These are phyloP conservation scores for Poeciliopsis retropinna DNA, from an alignment of 2,113 vertebrate genomes.

Conservation along the genomic window DNA sequence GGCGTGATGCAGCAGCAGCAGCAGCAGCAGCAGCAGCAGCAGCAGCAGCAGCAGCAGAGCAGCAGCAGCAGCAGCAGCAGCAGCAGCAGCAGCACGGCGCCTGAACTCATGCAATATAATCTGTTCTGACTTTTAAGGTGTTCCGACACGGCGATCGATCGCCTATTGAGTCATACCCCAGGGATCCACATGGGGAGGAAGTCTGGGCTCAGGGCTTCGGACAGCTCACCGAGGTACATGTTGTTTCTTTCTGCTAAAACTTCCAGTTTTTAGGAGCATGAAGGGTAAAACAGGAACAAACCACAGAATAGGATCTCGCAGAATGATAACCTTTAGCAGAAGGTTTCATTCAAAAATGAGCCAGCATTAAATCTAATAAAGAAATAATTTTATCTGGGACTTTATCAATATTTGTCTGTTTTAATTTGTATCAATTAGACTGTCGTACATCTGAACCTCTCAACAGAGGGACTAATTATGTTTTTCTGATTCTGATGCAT, in stretches of 20 bases:
- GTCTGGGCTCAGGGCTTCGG: conserved; percentile 86
- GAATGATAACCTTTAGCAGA: neutral
- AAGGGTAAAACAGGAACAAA: neutral
- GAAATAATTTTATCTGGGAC: too few species aligned
- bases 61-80: too few species aligned
- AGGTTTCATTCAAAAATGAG: too few species aligned
- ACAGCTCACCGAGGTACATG: conserved; percentile 86
- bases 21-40: too few species aligned
- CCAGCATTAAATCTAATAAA: too few species aligned
- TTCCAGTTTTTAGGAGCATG: neutral
- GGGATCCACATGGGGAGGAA: conserved; percentile 80
- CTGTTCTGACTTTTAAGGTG: conserved; percentile 75
- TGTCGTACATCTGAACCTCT: too few species aligned
- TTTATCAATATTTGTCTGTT: too few species aligned
- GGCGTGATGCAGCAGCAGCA: neutral
- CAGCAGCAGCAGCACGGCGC: neutral
- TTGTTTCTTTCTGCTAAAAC: neutral
- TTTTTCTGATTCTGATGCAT: too few species aligned
- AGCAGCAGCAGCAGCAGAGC: too few species aligned
- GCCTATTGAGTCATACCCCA: conserved; percentile 84
- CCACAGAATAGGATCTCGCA: neutral
- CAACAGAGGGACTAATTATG: too few species aligned
- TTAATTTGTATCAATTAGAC: too few species aligned
- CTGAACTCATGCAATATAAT: conserved; percentile 34
- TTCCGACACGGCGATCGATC: conserved; percentile 88